These are phyloP conservation scores for Morone chrysops DNA, from an alignment of 2,113 vertebrate genomes.

Conservation along the genomic window DNA sequence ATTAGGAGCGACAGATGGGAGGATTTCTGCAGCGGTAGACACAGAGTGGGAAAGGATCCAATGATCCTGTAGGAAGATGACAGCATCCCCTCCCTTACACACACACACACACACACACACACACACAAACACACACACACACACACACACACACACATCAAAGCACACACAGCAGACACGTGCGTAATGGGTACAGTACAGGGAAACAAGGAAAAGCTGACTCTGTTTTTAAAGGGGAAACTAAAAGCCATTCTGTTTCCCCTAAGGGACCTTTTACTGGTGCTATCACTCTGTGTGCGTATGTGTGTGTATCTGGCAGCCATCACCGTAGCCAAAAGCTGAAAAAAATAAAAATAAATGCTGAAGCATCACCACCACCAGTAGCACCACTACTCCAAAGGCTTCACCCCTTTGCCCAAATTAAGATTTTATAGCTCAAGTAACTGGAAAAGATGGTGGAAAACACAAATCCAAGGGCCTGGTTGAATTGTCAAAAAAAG, in stretches of 20 bases:
- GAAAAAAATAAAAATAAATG: no score
- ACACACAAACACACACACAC: conserved; percentile 37
- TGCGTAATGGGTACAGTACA: conserved; percentile 49
- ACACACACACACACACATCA: conserved; percentile 28
- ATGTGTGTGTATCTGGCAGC: background rate
- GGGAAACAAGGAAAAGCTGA: conserved; percentile 53
- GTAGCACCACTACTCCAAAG: no score
- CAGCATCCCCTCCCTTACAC: conserved; percentile 35
- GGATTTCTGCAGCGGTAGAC: conserved; percentile 72
- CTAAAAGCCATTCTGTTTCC: conserved; percentile 53
- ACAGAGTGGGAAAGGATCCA: conserved; percentile 54
- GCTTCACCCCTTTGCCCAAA: background rate
- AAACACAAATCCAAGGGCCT: background rate
- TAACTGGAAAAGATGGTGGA: background rate
- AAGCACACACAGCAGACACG: conserved; percentile 48
- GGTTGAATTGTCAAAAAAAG: no score
- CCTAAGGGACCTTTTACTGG: conserved; percentile 21
- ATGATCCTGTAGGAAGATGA: conserved; percentile 65
- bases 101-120: conserved; percentile 30
- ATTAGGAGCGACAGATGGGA: conserved; percentile 78
- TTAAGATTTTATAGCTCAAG: background rate
- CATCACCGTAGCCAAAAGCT: background rate
- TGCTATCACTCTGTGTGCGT: conserved; percentile 7
- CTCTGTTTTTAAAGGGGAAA: conserved; percentile 25
- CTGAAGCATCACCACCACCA: no score